A percentile compares a stretch with the other conserved stretches of the same genome.
phyloP scores from a whole-genome alignment of 2,113 vertebrate genomes.

The Smithornis capensis region DNA sequence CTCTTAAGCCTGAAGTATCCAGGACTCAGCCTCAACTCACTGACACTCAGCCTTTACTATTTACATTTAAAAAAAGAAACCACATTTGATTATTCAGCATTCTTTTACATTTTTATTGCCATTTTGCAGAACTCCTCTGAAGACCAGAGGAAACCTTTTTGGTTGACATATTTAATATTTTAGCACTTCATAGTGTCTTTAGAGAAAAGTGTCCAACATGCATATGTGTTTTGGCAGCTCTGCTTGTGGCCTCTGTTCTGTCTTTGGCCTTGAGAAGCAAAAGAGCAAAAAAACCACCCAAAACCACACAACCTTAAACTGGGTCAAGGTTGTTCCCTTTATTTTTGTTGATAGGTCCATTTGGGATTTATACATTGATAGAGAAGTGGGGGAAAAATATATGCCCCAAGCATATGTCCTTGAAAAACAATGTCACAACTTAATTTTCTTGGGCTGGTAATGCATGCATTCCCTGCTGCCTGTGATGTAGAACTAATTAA shows the following conservation, averaged over 20 bases:
- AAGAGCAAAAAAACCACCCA: not conserved
- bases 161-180: slow-evolving; percentile 48
- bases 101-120: slow-evolving; percentile 48
- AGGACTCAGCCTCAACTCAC: not conserved
- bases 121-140: not conserved
- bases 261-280: slow-evolving; percentile 2
- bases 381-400: not conserved
- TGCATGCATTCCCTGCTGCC: slow-evolving; percentile 14
- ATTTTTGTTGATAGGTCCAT: slow-evolving; percentile 30
- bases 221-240: slow-evolving; percentile 55
- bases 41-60: not conserved
- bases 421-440: slow-evolving; percentile 50
- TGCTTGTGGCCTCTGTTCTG: slow-evolving; percentile 32
- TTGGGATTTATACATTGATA: slow-evolving; percentile 35
- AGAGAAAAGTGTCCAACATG: slow-evolving; percentile 22
- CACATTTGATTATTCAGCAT: slow-evolving; percentile 62
- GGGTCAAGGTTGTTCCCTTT: slow-evolving; percentile 18
- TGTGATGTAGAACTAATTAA: slow-evolving; percentile 58
- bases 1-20: not conserved
- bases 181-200: slow-evolving; percentile 49
- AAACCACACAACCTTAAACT: not conserved
- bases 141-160: slow-evolving; percentile 54
- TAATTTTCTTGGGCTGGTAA: slow-evolving; percentile 48
- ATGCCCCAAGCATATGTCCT: slow-evolving; percentile 11
- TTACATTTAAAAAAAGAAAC: slow-evolving; percentile 41